These are phyloP conservation scores for Lepidurus couesii DNA, from an alignment of 1,140 invertebrate genomes.

Conservation along the genomic window DNA sequence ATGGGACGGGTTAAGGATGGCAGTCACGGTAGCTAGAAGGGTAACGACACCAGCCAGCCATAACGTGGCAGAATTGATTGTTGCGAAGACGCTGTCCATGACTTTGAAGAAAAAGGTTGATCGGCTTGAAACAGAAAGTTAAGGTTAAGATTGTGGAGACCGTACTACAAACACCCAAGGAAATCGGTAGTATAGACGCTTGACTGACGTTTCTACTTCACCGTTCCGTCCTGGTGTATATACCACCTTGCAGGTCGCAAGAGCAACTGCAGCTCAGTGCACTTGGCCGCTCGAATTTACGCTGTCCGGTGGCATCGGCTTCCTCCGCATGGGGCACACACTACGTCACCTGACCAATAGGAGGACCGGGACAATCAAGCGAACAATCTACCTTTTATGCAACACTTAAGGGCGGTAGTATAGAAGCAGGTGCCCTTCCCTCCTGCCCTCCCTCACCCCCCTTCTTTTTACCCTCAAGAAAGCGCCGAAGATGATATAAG, in stretches of 20 bases:
- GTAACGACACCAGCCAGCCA: constrained; percentile 19
- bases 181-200: background rate
- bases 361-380: constrained; percentile 17
- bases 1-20: background rate
- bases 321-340: background rate
- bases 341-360: constrained; percentile 2
- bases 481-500: constrained; percentile 18
- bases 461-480: constrained; percentile 5
- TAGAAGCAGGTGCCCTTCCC: background rate
- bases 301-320: constrained; percentile 7
- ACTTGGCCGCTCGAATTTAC: constrained; percentile 16
- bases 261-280: constrained; percentile 17
- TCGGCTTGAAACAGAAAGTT: background rate
- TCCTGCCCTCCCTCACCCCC: background rate
- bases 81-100: background rate
- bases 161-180: background rate
- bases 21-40: constrained; percentile 19
- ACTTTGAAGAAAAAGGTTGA: background rate
- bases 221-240: background rate
- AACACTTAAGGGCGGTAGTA: background rate
- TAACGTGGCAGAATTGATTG: background rate
- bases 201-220: background rate
- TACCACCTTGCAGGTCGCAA: constrained; percentile 12
- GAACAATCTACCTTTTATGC: constrained; percentile 14
- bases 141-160: background rate